phyloP scores from a whole-genome alignment of 2,113 vertebrate species.

The Corythornis cristatus region DNA sequence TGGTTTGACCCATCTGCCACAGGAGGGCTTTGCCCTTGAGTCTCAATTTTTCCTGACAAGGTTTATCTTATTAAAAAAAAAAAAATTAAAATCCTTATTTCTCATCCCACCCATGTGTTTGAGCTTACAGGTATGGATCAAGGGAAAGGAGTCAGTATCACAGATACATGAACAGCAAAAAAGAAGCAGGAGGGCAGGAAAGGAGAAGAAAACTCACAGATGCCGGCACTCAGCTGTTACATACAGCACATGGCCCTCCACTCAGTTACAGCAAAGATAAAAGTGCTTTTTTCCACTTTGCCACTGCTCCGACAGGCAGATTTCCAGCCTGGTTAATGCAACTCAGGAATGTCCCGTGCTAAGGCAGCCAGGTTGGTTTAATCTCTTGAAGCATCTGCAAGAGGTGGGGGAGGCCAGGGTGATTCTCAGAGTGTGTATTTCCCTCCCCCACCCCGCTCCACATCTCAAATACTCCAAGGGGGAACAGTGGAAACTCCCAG shows the following conservation, averaged over 20 bases:
- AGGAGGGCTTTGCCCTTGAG: not conserved
- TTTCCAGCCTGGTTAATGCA: conserved; percentile 33
- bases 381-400: not conserved
- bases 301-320: not conserved
- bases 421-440: not conserved
- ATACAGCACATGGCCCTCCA: not conserved
- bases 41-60: not conserved
- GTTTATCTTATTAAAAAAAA: not conserved
- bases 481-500: not conserved
- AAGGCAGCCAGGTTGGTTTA: not conserved
- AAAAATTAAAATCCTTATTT: not conserved
- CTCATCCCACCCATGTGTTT: not conserved
- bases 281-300: conserved; percentile 5
- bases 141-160: not conserved
- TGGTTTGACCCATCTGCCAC: not conserved
- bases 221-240: not conserved
- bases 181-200: not conserved
- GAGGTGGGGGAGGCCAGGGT: accelerated
- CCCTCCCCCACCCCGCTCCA: not conserved
- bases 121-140: not conserved
- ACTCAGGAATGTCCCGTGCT: conserved; percentile 24
- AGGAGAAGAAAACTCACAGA: not conserved
- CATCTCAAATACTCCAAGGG: not conserved
- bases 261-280: not conserved
- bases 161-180: not conserved